Evolutionary conservation across 2,888 invertebrate genomes (phyloP), one percentile per base, ranked within the genome.

Genomic region (Pterobdella sp.): DNA sequence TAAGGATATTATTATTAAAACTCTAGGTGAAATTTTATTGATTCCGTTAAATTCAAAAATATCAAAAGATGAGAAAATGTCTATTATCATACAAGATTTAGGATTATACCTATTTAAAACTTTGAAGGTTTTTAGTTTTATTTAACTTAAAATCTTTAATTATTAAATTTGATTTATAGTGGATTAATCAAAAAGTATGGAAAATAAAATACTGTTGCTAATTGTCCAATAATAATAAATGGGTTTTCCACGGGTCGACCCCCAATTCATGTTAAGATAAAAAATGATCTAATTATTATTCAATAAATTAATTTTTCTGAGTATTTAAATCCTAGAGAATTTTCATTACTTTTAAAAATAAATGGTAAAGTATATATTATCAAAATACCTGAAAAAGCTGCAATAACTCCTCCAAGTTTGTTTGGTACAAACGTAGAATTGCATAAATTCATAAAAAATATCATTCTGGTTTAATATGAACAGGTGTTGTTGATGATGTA

Each of bases 401-500:
- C 88, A 79, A 90, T 84, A 67, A 90, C 90, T 76, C 90, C 90
- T 72, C 90, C 90, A 85, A 90, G 81, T 87, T 91, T 90, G 85
- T 89, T 90, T 4, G 90, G 90, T 74, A 91, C 90, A 90, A 90
- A 35, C 90, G 90, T 80, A 91, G 78, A 86, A 91, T 90, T 29
- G 90, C 89, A 83, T 91, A 91, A 22, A 90, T 90, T 86, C 90
- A 91, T 86, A 91, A 82, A 80, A 91, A 91, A 82, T 91, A 91
- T 88, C 90, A 91, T 87, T 91, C 91, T 66, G 90, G 90, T 87
- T 91, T 89, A 86, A 91, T 91, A 81, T 90, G 90, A 7, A 87
- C 82, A 0, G 90, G 90, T 0, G 90, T 90, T 26, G 88, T 86
- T 85, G 89, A 79, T 0, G 88, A 87, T 77, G 89, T 89, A 2